Base-by-base conservation (phyloP, 2,888 invertebrate species). In the Orchestes rusci region DNA sequence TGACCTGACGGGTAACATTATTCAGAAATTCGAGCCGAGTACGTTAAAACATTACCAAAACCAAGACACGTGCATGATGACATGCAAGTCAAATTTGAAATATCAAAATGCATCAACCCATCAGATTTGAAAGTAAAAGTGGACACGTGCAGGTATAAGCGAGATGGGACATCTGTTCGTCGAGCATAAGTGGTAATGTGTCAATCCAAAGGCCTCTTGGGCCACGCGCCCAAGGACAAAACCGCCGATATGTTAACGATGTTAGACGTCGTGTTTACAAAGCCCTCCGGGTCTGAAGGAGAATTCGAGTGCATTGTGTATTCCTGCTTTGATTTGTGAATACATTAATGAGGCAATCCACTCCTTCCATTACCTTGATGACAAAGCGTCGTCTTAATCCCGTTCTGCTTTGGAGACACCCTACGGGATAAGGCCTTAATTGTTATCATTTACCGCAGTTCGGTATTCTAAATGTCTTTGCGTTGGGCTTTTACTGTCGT, bases 311-410 rank as follows among this genome's bases (percentile, higher is more conserved):
- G 58, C 65, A 66, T 66, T 65, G 66, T 60, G 64, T 63, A 65
- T 63, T 64, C 63, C 55, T 64, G 64, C 65, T 66, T 65, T 66
- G 65, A 66, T 66, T 67, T 61, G 60, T 53, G 64, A 64, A 66
- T 65, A 62, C 64, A 66, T 65, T 66, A 66, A 67, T 64, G 61
- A 65, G 61, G 64, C 64, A 65, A 66, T 67, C 64, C 37, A 45
- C 65, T 43, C 37, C 37, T 63, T 65, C 65, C 66, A 67, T 67
- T 67, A 67, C 65, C 65, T 66, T 66, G 65, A 66, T 66, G 67
- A 67, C 65, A 66, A 66, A 66, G 64, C 64, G 57, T 55, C 59
- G 58, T 64, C 62, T 64, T 66, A 67, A 67, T 66, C 64, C 61
- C 58, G 59, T 54, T 57, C 48, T 53, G 58, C 36, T 37, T n/a